A percentile compares a stretch with the other conserved stretches of the same genome.
Evolutionary conservation across 2,113 vertebrate species (phyloP).

Genomic region (Protobothrops mucrosquamatus): DNA sequence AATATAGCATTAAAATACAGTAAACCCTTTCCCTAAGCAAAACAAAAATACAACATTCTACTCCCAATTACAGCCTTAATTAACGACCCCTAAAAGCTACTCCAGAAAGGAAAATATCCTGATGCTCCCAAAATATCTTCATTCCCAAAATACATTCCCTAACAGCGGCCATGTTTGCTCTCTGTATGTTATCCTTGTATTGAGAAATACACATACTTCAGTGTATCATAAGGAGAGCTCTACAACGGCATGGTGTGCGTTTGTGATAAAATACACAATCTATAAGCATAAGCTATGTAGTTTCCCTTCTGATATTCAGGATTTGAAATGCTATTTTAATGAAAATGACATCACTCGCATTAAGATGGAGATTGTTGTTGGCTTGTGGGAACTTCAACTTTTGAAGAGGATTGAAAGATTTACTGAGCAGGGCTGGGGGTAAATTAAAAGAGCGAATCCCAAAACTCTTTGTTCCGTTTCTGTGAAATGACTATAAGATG

Average conservation of each 20-base stretch:
- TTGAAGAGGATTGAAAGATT: neutral
- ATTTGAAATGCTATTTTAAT: neutral
- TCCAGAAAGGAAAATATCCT: neutral
- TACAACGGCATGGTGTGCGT: neutral
- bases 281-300: too few relatives aligned
- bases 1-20: neutral
- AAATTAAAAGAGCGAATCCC: neutral
- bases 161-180: neutral
- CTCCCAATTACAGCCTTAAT: neutral
- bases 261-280: neutral
- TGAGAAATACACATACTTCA: neutral
- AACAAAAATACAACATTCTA: neutral
- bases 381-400: neutral
- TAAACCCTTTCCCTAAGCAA: neutral
- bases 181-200: neutral
- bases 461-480: neutral
- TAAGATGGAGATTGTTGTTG: neutral
- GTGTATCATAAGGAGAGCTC: neutral
- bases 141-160: neutral
- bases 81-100: neutral
- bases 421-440: neutral
- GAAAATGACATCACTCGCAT: neutral
- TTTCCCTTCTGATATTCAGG: neutral
- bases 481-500: neutral
- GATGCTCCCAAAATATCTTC: neutral